Percentiles rank a stretch among this genome's conserved stretches.
These are phyloP conservation scores for Strigamia transsilvanica DNA, from an alignment of 2,888 invertebrate species.

Conservation along the genomic window DNA sequence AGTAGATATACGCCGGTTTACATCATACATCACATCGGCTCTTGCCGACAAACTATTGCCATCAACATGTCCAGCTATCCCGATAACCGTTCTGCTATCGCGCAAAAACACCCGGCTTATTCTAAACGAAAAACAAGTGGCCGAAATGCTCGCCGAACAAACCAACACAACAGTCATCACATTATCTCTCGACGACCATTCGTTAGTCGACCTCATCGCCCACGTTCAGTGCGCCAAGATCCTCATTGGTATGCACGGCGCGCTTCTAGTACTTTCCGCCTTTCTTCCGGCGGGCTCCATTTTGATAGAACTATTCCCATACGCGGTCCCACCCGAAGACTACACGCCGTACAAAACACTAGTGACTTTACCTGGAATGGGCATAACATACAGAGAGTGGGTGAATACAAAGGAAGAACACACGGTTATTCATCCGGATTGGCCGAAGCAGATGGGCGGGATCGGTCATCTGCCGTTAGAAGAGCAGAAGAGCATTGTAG, in stretches of 20 bases:
- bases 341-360: conserved; percentile 66
- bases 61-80: neutral
- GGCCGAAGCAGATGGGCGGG: conserved; percentile 62
- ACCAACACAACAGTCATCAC: neutral
- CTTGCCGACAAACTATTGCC: neutral
- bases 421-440: conserved; percentile 58
- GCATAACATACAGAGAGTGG: conserved; percentile 65
- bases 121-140: conserved; percentile 51
- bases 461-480: conserved; percentile 62
- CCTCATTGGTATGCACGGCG: conserved; percentile 66
- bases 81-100: conserved; percentile 13
- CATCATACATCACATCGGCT: neutral
- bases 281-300: conserved; percentile 64
- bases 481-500: conserved; percentile 61
- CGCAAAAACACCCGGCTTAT: conserved; percentile 52
- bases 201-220: conserved; percentile 44
- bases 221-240: conserved; percentile 58
- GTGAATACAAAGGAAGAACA: conserved; percentile 62
- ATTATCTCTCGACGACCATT: conserved; percentile 50
- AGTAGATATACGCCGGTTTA: conserved; percentile 56
- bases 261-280: conserved; percentile 64
- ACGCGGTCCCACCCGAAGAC: conserved; percentile 64
- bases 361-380: conserved; percentile 61
- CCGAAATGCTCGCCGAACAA: neutral
- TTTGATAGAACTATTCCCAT: conserved; percentile 68